Evolutionary conservation across 1,140 invertebrate species (phyloP), one percentile per base, ranked within the genome.

Genomic region (Leptopilina clavipes): DNA sequence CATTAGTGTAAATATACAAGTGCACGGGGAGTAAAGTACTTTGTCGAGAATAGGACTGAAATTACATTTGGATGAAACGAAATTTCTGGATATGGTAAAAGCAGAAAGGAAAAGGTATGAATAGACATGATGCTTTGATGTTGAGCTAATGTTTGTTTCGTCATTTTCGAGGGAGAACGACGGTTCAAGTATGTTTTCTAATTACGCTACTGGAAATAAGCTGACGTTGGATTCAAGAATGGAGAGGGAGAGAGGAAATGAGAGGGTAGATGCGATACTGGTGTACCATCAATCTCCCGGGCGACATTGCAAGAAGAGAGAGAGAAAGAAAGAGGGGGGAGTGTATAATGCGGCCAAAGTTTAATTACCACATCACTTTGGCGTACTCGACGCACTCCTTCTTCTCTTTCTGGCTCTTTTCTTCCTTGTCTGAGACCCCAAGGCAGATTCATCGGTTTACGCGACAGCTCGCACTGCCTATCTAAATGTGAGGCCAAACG

Each of bases 341-440:
- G 54, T 56, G 82, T 80, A 83, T 88, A 89, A 89, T 86, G 84
- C 86, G 85, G 84, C 83, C 84, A 88, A 89, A 90, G 88, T 90
- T 90, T 89, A 89, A 90, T 89, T 90, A 89, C 86, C 85, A 79
- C 85, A 84, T 87, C 88, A 89, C 87, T 88, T 86, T 77, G 81
- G 79, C 75, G 79, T 45, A 52, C 72, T 70, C 77, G 73, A 81
- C 72, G 72, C 78, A 77, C 83, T 81, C 48, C 80, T 79, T 75
- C 79, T 81, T 76, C 52, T n/a, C 3, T 22, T 31, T 31, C 3
- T n/a, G n/a, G 2, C 59, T 37, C 11, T 65, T 65, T 65, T 65
- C 59, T 65, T 65, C 12, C 25, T 65, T 65, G 59, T n/a, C 59
- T 31, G 22, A 37, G 25, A 11, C 0, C 59, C 59, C 25, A 5